Conservation (phyloP, 1,140 invertebrate species). For the Bicyclus anynana region DNA sequence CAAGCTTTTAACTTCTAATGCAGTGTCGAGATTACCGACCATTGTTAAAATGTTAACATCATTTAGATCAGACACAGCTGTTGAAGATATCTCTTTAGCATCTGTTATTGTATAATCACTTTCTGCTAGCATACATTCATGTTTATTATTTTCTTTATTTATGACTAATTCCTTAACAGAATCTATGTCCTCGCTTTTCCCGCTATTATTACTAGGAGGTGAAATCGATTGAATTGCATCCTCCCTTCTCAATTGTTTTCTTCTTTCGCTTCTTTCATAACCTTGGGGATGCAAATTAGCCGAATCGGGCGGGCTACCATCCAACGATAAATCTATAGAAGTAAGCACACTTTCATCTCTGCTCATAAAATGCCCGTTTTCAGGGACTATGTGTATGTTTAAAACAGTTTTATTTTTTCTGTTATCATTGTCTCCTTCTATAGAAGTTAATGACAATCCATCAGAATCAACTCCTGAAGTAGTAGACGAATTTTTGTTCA, state of each 20-base stretch:
- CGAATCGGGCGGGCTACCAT: conserved; percentile 53
- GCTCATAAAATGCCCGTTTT: conserved; percentile 51
- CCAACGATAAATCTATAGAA: conserved; percentile 62
- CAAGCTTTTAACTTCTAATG: conserved; percentile 6
- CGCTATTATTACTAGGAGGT: conserved; percentile 69
- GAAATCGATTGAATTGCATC: conserved; percentile 69
- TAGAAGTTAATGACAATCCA: conserved; percentile 35
- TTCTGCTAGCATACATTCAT: conserved; percentile 10
- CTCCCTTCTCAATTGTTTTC: conserved; percentile 65
- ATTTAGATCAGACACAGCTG: not conserved
- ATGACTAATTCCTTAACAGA: conserved; percentile 49
- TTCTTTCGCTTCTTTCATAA: conserved; percentile 57
- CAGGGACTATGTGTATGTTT: conserved; percentile 68
- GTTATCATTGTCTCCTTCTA: conserved; percentile 44
- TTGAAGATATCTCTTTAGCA: not conserved
- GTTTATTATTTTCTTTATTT: conserved; percentile 11
- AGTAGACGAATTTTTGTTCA: conserved; percentile 50
- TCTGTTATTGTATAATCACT: not conserved
- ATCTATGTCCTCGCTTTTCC: conserved; percentile 63
- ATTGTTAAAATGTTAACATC: conserved; percentile 14
- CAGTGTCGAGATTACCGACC: conserved; percentile 6
- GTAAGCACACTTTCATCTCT: conserved; percentile 64
- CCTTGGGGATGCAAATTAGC: conserved; percentile 61
- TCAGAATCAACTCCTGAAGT: conserved; percentile 54
- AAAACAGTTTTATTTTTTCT: conserved; percentile 60